These are phyloP conservation scores for Neolamprologus longior DNA, from an alignment of 2,113 vertebrate genomes.

Conservation along the genomic window DNA sequence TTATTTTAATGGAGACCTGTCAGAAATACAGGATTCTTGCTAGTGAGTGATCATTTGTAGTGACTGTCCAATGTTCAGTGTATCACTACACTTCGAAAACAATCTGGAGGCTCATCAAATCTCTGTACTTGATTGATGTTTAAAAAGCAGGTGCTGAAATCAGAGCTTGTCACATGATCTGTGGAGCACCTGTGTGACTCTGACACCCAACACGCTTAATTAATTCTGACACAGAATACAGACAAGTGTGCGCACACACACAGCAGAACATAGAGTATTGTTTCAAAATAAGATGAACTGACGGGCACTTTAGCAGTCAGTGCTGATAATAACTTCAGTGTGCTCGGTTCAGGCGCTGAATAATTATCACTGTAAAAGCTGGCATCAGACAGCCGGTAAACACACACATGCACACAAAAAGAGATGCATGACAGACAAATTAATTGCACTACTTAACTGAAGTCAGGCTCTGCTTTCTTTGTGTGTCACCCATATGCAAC, in stretches of 20 bases:
- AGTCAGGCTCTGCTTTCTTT: slow-evolving; percentile 9
- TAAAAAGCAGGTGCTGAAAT: slow-evolving; percentile 41
- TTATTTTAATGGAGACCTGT: neutral
- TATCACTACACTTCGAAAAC: neutral
- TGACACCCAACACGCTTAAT: slow-evolving; percentile 58
- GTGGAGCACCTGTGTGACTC: neutral
- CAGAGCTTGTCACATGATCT: slow-evolving; percentile 52
- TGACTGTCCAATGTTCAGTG: neutral
- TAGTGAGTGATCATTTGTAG: neutral
- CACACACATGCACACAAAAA: neutral
- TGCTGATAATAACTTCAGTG: neutral
- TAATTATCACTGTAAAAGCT: slow-evolving; percentile 18
- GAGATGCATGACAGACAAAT: slow-evolving; percentile 7
- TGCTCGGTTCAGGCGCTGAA: neutral
- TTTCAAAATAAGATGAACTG: neutral
- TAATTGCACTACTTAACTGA: slow-evolving; percentile 41
- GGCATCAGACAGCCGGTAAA: neutral
- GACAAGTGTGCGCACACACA: neutral
- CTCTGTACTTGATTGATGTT: slow-evolving; percentile 24
- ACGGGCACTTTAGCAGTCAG: neutral
- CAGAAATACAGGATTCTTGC: neutral
- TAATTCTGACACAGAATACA: slow-evolving; percentile 56
- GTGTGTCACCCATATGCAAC: neutral
- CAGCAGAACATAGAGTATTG: neutral
- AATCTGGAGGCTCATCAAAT: slow-evolving; percentile 12